These are phyloP conservation scores for Drosophila mayaguana DNA, from an alignment of 2,888 invertebrate genomes.

Conservation along the genomic window DNA sequence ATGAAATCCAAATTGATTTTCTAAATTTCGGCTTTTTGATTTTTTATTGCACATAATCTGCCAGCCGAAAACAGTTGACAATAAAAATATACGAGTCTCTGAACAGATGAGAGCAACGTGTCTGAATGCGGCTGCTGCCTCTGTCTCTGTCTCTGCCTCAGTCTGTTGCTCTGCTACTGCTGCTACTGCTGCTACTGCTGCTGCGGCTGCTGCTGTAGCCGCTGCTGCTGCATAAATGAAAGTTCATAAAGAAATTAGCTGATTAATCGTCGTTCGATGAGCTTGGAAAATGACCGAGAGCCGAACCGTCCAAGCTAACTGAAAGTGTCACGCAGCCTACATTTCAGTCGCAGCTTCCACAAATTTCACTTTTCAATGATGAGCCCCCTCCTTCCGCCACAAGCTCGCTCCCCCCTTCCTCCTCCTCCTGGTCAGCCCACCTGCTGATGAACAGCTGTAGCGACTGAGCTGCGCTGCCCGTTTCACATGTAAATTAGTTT, in stretches of 20 bases:
- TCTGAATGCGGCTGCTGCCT: conserved; percentile 13
- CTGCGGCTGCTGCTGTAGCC: conserved; percentile 23
- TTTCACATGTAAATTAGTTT: conserved; percentile 82
- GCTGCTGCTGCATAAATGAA: conserved; percentile 71
- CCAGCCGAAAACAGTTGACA: conserved; percentile 55
- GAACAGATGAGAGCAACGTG: conserved; percentile 10
- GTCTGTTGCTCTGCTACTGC: conserved; percentile 17
- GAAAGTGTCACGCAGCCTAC: conserved; percentile 81
- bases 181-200: conserved; percentile 9
- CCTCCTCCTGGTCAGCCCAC: conserved; percentile 2
- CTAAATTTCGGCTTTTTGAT: conserved; percentile 65
- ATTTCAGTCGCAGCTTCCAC: conserved; percentile 62
- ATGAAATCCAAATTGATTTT: conserved; percentile 73
- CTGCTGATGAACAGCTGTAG: conserved; percentile 32
- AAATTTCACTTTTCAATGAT: conserved; percentile 81
- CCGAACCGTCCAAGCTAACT: conserved; percentile 49
- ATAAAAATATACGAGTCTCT: conserved; percentile 28
- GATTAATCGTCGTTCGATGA: conserved; percentile 80
- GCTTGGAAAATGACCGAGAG: conserved; percentile 76
- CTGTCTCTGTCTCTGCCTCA: not conserved
- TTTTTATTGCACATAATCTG: conserved; percentile 58
- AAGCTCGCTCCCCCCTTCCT: conserved; percentile 1
- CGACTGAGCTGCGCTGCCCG: conserved; percentile 49
- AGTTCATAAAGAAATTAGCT: conserved; percentile 82
- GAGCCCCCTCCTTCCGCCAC: conserved; percentile 16